Evolutionary conservation across 2,888 invertebrate genomes (phyloP).

Genomic region (Netelia fuscicornis): DNA sequence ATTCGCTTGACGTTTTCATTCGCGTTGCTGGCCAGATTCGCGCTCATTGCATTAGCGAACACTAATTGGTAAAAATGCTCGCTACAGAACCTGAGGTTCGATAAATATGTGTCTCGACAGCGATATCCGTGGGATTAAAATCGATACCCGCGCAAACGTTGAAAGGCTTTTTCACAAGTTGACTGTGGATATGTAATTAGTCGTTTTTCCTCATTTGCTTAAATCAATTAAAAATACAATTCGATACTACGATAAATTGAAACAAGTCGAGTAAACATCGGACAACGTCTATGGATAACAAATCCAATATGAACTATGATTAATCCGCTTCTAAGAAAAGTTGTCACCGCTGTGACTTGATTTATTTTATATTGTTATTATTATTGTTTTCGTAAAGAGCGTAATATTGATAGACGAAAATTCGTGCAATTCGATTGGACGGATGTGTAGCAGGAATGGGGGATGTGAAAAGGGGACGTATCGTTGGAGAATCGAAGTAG

Average conservation of each 20-base stretch:
- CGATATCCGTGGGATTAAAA: not conserved
- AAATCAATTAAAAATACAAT: too few species aligned
- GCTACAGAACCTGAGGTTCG: slow-evolving; percentile 1
- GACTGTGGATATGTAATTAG: too few species aligned
- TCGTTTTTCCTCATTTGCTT: too few species aligned
- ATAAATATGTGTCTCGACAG: not conserved
- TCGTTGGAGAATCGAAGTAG: not conserved
- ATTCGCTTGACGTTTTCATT: slow-evolving; percentile 46
- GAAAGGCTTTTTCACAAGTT: too few species aligned
- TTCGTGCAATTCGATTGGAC: slow-evolving; percentile 20
- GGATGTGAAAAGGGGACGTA: slow-evolving; percentile 24
- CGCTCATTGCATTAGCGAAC: slow-evolving; percentile 37
- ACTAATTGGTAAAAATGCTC: slow-evolving; percentile 50
- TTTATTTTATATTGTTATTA: too few species aligned
- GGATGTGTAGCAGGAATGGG: slow-evolving; percentile 8
- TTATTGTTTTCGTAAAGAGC: not conserved
- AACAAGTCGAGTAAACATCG: not conserved
- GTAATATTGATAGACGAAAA: slow-evolving; percentile 35
- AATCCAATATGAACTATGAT: not conserved
- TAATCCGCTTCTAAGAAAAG: not conserved
- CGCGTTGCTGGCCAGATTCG: slow-evolving; percentile 11
- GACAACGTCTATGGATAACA: not conserved
- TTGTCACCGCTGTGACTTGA: too few species aligned
- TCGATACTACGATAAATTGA: too few species aligned
- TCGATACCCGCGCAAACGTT: not conserved